Conservation (phyloP, 2,113 vertebrate genomes). For the Miniopterus natalensis region DNA sequence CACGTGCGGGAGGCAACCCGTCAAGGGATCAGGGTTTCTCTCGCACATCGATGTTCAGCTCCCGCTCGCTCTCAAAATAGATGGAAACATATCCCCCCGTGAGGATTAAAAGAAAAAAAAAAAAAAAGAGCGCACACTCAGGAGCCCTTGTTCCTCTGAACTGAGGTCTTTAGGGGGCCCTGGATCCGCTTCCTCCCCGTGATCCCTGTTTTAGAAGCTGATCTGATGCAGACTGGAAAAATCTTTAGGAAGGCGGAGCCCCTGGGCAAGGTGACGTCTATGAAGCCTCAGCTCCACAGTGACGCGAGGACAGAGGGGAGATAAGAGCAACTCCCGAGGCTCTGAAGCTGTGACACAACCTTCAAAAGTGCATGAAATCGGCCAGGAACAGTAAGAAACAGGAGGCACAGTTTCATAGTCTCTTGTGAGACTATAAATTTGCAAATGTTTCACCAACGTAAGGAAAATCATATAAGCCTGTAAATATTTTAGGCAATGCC, state of each 20-base stretch:
- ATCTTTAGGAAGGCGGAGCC: not conserved
- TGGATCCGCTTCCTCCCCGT: accelerated
- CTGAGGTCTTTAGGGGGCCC: not conserved
- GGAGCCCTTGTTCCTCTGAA: not conserved
- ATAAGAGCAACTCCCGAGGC: not conserved
- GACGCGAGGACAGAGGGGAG: not conserved
- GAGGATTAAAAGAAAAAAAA: not conserved
- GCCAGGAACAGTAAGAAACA: not conserved
- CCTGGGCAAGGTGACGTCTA: not conserved
- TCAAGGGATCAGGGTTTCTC: not conserved
- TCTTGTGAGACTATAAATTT: not conserved
- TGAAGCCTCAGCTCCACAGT: not conserved
- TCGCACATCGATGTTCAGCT: not conserved
- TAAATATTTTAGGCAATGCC: not conserved
- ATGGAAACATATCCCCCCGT: not conserved
- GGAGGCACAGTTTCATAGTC: not conserved
- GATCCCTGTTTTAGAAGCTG: not conserved
- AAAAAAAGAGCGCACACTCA: not conserved
- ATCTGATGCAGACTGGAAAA: not conserved
- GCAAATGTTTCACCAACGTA: not conserved
- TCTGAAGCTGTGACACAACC: not conserved
- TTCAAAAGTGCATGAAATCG: not conserved
- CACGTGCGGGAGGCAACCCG: not conserved
- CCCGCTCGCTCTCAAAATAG: not conserved
- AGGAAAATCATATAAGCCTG: not conserved